These are phyloP conservation scores for Drosophila watanabei DNA, from an alignment of 1,140 invertebrate species.

Conservation along the genomic window DNA sequence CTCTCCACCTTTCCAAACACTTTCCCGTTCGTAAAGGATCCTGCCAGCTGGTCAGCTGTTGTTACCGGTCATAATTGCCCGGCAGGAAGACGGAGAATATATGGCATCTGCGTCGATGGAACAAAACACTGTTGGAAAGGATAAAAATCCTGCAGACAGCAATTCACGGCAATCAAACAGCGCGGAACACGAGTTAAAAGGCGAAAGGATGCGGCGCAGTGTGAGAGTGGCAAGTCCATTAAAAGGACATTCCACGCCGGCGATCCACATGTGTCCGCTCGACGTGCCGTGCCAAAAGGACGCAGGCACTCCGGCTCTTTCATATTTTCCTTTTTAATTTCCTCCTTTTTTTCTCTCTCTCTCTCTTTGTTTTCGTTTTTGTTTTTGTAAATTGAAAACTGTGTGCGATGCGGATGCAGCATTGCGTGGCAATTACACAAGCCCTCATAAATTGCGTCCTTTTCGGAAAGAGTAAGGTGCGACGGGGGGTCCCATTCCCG, in stretches of 20 bases:
- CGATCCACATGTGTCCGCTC: constrained; percentile 72
- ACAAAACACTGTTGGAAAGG: constrained; percentile 54
- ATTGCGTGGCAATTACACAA: constrained; percentile 79
- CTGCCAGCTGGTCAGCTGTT: constrained; percentile 63
- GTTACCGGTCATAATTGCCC: constrained; percentile 52
- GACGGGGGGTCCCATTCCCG: constrained; percentile 31
- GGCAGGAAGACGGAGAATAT: constrained; percentile 37
- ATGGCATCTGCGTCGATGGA: constrained; percentile 62
- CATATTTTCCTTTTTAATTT: constrained; percentile 38
- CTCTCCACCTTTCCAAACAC: background rate
- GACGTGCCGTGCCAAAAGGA: constrained; percentile 48
- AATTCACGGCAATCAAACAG: constrained; percentile 81
- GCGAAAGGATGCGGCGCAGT: constrained; percentile 68
- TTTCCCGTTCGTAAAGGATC: background rate
- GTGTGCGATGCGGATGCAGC: constrained; percentile 68
- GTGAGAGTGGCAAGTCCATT: constrained; percentile 77
- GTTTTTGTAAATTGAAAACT: constrained; percentile 76
- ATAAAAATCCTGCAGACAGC: constrained; percentile 77
- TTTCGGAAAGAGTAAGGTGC: constrained; percentile 64
- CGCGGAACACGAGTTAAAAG: constrained; percentile 61
- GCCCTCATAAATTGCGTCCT: constrained; percentile 76
- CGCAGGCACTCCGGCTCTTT: constrained; percentile 19
- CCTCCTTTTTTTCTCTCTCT: background rate
- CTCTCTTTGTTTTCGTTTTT: constrained; percentile 44
- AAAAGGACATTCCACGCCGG: constrained; percentile 82